Base-by-base conservation (phyloP, 2,797 vertebrate species). In the Orestias chungarensis region DNA sequence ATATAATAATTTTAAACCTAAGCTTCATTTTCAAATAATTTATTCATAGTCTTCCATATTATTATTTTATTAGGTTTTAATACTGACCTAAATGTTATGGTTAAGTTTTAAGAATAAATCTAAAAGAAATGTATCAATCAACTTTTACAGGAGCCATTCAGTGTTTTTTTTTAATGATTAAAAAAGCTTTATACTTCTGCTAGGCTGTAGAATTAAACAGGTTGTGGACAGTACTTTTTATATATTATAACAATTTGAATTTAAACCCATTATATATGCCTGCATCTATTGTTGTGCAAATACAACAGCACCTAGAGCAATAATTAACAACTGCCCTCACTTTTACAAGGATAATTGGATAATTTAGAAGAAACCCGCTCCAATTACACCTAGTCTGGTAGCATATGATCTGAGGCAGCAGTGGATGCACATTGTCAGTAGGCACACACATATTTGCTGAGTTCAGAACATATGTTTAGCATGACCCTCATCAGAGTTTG, bases 271-370 rank as follows among this genome's bases (percentile, higher is more conserved):
- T 40, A n/a, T 9, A 20, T 72, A 31, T 40, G 4, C 49, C 11
- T 69, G 44, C 18, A 49, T 83, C 67, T 74, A 62, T 86, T 66
- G 25, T 75, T 69, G 35, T 64, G 66, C 71, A 69, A 72, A 91
- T 86, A 80, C 77, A 83, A 82, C 73, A 82, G 79, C 78, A 83
- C 83, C 82, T 84, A 76, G 54, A 86, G 82, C 75, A 81, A 88
- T 89, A 89, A 80, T 84, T 83, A 82, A 87, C 70, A 84, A 70
- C 72, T 78, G 72, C 72, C 84, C 80, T 85, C 64, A 59, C 79
- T 78, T 73, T 80, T 71, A 73, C 74, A 82, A 89, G 91, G 89
- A 93, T 93, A 93, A 92, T 92, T 70, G 69, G 85, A 87, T 90
- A 81, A 92, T 92, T 93, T 88, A 86, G 81, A 86, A 84, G 73